Conservation (phyloP, 1,140 invertebrate species). For the Drosophila neocordata region DNA sequence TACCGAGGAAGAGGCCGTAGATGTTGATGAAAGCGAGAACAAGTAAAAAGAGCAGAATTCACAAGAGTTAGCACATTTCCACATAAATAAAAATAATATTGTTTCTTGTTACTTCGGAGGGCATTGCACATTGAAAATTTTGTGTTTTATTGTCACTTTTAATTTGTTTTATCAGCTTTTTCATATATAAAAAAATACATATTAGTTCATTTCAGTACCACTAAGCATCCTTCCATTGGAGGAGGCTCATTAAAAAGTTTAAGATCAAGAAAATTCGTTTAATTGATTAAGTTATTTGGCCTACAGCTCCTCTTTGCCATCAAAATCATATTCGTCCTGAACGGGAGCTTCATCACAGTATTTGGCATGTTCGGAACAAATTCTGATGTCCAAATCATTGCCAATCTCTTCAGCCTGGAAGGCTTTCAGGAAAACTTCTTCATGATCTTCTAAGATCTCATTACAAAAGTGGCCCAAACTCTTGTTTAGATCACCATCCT, state of each 20-base stretch:
- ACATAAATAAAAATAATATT: constrained; percentile 1
- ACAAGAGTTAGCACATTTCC: neutral
- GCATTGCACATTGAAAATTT: constrained; percentile 52
- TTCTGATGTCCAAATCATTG: constrained; percentile 80
- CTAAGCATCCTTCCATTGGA: constrained; percentile 18
- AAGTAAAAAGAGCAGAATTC: neutral
- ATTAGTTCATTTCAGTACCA: constrained; percentile 35
- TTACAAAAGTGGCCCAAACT: constrained; percentile 90
- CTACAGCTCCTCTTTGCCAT: constrained; percentile 73
- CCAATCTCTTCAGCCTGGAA: constrained; percentile 79
- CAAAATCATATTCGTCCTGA: constrained; percentile 82
- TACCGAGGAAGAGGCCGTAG: constrained; percentile 7
- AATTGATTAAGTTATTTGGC: constrained; percentile 27
- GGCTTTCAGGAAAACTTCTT: constrained; percentile 84
- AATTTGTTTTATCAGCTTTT: constrained; percentile 1
- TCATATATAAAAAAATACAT: constrained; percentile 11
- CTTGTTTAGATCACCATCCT: constrained; percentile 92
- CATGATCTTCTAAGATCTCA: constrained; percentile 85
- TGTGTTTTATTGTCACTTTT: constrained; percentile 29
- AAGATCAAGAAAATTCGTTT: constrained; percentile 63
- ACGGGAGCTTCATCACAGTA: constrained; percentile 82
- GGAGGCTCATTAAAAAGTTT: constrained; percentile 26
- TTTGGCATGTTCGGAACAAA: constrained; percentile 82
- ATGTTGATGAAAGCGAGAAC: neutral
- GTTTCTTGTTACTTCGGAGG: constrained; percentile 4